Evolutionary conservation across 2,797 vertebrate genomes (phyloP).

Genomic region (Phoxinus dragarum): DNA sequence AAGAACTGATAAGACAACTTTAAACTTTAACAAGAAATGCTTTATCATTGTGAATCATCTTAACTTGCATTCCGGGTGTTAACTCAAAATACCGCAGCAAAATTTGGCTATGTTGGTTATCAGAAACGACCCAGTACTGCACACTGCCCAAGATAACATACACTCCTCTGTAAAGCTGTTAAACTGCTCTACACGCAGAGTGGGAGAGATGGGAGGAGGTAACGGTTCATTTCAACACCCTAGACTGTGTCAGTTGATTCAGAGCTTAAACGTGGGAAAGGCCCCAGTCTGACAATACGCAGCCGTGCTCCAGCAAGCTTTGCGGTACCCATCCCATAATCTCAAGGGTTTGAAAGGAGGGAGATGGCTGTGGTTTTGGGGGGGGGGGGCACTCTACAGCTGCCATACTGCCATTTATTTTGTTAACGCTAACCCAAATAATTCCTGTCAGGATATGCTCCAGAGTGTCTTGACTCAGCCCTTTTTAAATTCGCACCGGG

Average conservation of each 20-base stretch:
- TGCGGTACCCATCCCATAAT: constrained; percentile 56
- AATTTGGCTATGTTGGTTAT: neutral
- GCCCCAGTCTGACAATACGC: constrained; percentile 78
- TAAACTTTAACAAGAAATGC: constrained; percentile 24
- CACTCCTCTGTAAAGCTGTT: constrained; percentile 35
- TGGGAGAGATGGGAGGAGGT: constrained; percentile 69
- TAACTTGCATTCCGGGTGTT: constrained; percentile 8
- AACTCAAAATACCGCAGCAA: constrained; percentile 7
- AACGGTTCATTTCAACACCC: constrained; percentile 76
- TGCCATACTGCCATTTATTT: constrained; percentile 77
- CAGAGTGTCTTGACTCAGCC: constrained; percentile 70
- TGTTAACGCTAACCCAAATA: constrained; percentile 80
- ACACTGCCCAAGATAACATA: constrained; percentile 20
- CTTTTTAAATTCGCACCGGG: constrained; percentile 75
- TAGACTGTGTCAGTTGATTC: constrained; percentile 73
- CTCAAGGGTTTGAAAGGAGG: constrained; percentile 70
- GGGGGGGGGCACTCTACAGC: constrained; percentile 72
- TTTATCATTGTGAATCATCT: constrained; percentile 14
- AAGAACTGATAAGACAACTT: neutral
- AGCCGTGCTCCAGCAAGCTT: constrained; percentile 71
- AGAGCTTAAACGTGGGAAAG: constrained; percentile 79
- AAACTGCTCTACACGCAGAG: constrained; percentile 53
- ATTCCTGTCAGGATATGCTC: constrained; percentile 75
- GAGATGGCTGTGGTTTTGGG: constrained; percentile 68
- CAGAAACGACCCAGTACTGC: constrained; percentile 11